Evolutionary conservation across 1,140 invertebrate genomes (phyloP).

Genomic region (Sitobion miscanthi): DNA sequence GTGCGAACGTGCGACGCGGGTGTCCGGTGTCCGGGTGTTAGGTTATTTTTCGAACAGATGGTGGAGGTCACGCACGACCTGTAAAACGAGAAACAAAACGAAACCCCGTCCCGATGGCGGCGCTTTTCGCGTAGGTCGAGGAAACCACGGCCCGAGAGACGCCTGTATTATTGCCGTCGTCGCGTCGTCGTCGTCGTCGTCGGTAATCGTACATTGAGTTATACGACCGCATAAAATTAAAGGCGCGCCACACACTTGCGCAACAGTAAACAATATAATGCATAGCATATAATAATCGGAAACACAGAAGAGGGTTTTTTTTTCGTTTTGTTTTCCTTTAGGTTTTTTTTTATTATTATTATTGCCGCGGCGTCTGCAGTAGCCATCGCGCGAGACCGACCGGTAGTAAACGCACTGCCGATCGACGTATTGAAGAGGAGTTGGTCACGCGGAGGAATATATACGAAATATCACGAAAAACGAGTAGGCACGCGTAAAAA

Average conservation of each 20-base stretch:
- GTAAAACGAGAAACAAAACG: neutral
- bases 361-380: neutral
- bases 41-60: neutral
- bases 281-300: neutral
- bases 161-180: neutral
- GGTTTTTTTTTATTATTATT: neutral
- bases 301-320: neutral
- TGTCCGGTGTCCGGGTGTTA: neutral
- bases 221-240: neutral
- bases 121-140: conserved; percentile 30
- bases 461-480: neutral
- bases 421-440: neutral
- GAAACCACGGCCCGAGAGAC: neutral
- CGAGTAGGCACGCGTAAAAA: neutral
- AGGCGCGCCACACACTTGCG: neutral
- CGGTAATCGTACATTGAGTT: too few relatives aligned
- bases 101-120: neutral
- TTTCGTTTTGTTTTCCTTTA: neutral
- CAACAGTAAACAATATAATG: neutral
- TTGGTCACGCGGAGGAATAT: neutral
- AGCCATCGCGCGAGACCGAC: neutral
- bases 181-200: neutral
- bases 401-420: neutral
- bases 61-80: neutral
- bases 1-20: too few relatives aligned